These are phyloP conservation scores for Scaptomyza tumidula DNA, from an alignment of 2,888 invertebrate genomes.

Conservation along the genomic window DNA sequence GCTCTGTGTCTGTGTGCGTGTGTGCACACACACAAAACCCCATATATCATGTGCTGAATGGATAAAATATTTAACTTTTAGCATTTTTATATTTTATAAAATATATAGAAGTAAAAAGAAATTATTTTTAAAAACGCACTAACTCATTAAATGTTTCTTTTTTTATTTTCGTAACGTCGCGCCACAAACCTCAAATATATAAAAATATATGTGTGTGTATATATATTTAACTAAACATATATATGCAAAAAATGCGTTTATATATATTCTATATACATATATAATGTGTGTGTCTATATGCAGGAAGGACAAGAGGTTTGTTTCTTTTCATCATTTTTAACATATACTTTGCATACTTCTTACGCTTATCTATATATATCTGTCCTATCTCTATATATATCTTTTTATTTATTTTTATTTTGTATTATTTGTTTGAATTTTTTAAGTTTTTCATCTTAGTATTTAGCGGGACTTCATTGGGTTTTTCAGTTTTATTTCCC, in stretches of 20 bases:
- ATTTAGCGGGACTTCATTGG: background rate
- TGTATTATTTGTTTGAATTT: slow-evolving; percentile 1
- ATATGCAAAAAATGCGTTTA: slow-evolving; percentile 5
- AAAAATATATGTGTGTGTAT: slow-evolving; percentile 17
- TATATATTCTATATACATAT: slow-evolving; percentile 28
- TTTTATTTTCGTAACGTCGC: slow-evolving; percentile 55
- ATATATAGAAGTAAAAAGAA: slow-evolving; percentile 19
- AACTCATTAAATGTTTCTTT: slow-evolving; percentile 72
- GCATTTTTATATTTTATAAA: background rate
- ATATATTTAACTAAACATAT: slow-evolving; percentile 9
- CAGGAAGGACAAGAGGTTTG: slow-evolving; percentile 88
- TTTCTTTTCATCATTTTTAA: slow-evolving; percentile 83
- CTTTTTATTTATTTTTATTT: background rate
- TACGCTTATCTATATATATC: slow-evolving; percentile 17
- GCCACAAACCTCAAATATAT: slow-evolving; percentile 21
- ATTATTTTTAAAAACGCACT: slow-evolving; percentile 55
- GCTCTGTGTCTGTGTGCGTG: background rate
- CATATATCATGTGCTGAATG: slow-evolving; percentile 25
- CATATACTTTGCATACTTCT: slow-evolving; percentile 56
- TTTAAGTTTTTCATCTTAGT: background rate
- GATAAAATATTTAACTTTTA: slow-evolving; percentile 13
- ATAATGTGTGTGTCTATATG: slow-evolving; percentile 51
- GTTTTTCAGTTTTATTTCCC: background rate
- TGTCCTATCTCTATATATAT: slow-evolving; percentile 3
- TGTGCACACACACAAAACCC: too few species aligned